Conservation (phyloP, 1,140 invertebrate species). For the Euura saliciscinereae region DNA sequence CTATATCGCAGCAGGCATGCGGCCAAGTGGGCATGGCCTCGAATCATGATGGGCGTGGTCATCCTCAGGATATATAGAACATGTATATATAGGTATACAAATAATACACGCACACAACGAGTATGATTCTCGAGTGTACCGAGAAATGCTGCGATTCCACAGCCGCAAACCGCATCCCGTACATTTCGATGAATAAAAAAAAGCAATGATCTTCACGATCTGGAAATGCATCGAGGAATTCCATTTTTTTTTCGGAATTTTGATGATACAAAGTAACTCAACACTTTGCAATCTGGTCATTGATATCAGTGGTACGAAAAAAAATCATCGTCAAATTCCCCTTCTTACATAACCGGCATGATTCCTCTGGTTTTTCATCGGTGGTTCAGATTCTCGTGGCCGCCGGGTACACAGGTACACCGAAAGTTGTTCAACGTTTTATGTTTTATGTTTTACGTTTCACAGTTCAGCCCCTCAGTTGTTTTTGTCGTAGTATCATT, state of each 20-base stretch:
- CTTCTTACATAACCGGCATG: too few species aligned
- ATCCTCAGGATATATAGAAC: slow-evolving; percentile 10
- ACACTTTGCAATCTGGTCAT: too few species aligned
- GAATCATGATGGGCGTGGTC: slow-evolving; percentile 52
- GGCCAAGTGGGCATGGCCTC: slow-evolving; percentile 52
- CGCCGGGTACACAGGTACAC: not conserved
- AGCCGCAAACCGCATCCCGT: too few species aligned
- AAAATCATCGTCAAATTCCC: too few species aligned
- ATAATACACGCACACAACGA: not conserved
- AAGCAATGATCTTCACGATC: too few species aligned
- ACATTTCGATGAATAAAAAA: too few species aligned
- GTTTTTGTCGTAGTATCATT: slow-evolving; percentile 6
- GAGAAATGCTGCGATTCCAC: not conserved
- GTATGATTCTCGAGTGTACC: not conserved
- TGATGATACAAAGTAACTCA: too few species aligned
- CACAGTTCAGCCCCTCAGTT: not conserved
- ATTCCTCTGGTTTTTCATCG: too few species aligned
- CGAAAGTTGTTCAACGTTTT: not conserved
- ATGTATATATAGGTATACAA: slow-evolving; percentile 1
- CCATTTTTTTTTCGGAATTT: not conserved
- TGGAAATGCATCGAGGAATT: too few species aligned
- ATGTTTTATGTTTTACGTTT: slow-evolving; percentile 2
- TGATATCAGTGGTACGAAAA: too few species aligned
- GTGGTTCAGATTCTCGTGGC: too few species aligned
- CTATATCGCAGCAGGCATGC: slow-evolving; percentile 19